Base-by-base conservation (phyloP, 2,797 vertebrate species). In the Acropternis orthonyx region DNA sequence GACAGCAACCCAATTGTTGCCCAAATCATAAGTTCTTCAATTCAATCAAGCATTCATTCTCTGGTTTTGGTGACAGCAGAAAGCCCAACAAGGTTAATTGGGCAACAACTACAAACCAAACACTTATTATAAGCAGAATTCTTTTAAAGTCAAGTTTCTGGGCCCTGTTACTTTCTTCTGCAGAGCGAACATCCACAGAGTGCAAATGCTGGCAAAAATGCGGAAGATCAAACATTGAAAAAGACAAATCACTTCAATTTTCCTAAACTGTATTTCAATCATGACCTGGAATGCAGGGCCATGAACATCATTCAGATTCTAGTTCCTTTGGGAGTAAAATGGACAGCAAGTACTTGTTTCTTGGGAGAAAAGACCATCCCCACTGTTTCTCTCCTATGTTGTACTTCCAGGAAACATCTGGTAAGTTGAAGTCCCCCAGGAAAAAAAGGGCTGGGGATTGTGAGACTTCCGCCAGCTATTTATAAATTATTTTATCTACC, bases 361-460 rank as follows among this genome's bases (percentile, higher is more conserved):
- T 14, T 24, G 26, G 22, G 66, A 89, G 30, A 41, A 58, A 39
- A 71, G 22, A 59, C 14, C 58, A 84, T 20, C 5, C 10, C 14
- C 0, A 0, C 5, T 77, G 21, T 27, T 56, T 58, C 44, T 65
- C 14, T 52, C 24, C 37, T 52, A 0, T 14, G 28, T 6, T 11
- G 32, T 19, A 39, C 51, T 65, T 52, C 55, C 32, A 81, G 34
- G 12, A 75, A 34, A 52, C 8, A 48, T 11, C 13, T 65, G 22
- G 13, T 13, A 76, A 52, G 19, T 1, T 71, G 11, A 65, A 81
- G 26, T 12, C 5, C 7, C 16, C 23, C 39, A 59, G 1, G 8
- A 87, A 27, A 59, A 76, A 52, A 59, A 66, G 21, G 11, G 8
- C 12, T 26, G 69, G 27, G 17, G 8, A 19, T 37, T 55, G 14